These are phyloP conservation scores for Carposina sasakii DNA, from an alignment of 1,140 invertebrate species.

Conservation along the genomic window DNA sequence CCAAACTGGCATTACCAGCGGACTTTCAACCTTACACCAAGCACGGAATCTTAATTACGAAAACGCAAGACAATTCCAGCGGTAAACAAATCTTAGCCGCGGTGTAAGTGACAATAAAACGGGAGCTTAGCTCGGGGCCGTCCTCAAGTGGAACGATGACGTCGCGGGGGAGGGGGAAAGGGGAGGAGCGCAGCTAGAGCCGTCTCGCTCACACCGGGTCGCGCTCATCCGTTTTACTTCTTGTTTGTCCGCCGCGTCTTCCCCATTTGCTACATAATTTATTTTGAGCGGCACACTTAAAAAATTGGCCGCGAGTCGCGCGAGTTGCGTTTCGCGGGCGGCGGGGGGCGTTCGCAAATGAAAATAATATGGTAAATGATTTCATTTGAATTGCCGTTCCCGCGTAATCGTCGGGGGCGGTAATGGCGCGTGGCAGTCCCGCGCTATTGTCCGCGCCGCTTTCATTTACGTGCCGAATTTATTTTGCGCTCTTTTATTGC, in stretches of 20 bases:
- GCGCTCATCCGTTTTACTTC: slow-evolving; percentile 57
- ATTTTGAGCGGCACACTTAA: slow-evolving; percentile 67
- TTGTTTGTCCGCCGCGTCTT: slow-evolving; percentile 42
- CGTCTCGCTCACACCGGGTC: slow-evolving; percentile 41
- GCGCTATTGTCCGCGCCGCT: slow-evolving; percentile 43
- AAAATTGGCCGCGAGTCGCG: slow-evolving; percentile 60
- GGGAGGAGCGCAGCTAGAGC: slow-evolving; percentile 24
- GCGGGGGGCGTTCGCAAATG: slow-evolving; percentile 37
- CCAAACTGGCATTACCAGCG: background rate
- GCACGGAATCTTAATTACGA: slow-evolving; percentile 22
- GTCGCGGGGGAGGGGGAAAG: slow-evolving; percentile 17
- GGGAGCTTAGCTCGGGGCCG: slow-evolving; percentile 63
- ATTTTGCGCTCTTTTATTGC: slow-evolving; percentile 46
- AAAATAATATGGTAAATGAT: slow-evolving; percentile 69
- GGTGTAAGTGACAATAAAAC: slow-evolving; percentile 70
- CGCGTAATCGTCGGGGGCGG: slow-evolving; percentile 40
- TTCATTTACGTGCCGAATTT: slow-evolving; percentile 53
- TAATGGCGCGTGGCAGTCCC: slow-evolving; percentile 47
- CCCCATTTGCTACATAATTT: slow-evolving; percentile 67
- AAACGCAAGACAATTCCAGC: slow-evolving; percentile 31
- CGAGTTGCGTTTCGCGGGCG: slow-evolving; percentile 52
- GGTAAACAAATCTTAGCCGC: slow-evolving; percentile 57
- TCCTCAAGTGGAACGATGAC: slow-evolving; percentile 55
- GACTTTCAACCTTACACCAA: background rate
- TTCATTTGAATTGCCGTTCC: slow-evolving; percentile 56